Conservation (phyloP, 1,140 invertebrate species). For the Drosophila lacertosa region DNA sequence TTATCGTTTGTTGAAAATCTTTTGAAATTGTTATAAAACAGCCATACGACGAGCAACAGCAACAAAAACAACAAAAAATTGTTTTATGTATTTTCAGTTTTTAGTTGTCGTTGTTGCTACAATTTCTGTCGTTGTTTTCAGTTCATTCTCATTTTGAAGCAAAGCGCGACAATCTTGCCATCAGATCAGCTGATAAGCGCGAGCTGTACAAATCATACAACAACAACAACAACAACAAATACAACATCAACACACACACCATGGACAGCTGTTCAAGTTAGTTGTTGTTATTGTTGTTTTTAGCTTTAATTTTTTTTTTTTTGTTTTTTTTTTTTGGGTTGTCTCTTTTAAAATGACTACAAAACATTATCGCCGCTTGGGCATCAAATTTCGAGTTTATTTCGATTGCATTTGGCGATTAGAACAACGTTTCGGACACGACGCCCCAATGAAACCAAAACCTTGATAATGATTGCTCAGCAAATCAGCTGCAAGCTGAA, state of each 20-base stretch:
- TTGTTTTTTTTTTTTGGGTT: constrained; percentile 21
- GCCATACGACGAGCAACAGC: constrained; percentile 49
- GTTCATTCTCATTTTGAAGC: constrained; percentile 76
- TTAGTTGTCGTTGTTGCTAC: constrained; percentile 46
- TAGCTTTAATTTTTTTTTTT: constrained; percentile 37
- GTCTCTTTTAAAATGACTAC: constrained; percentile 72
- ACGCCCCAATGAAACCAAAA: constrained; percentile 1
- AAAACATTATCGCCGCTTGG: constrained; percentile 68
- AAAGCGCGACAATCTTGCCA: constrained; percentile 82
- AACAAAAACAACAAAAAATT: constrained; percentile 45
- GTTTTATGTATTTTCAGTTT: constrained; percentile 48
- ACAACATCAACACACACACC: constrained; percentile 35
- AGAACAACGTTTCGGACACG: constrained; percentile 36
- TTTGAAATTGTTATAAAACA: constrained; percentile 79
- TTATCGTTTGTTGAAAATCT: constrained; percentile 79
- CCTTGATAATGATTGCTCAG: constrained; percentile 13
- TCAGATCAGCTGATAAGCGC: constrained; percentile 80
- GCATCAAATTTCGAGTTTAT: constrained; percentile 70
- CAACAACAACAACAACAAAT: constrained; percentile 44
- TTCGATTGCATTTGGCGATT: constrained; percentile 67
- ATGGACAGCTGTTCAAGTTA: constrained; percentile 64
- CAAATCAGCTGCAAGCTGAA: constrained; percentile 18
- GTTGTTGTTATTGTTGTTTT: constrained; percentile 36
- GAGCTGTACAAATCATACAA: constrained; percentile 77
- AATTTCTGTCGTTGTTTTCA: constrained; percentile 69